These are phyloP conservation scores for Ageneiosus marmoratus DNA, from an alignment of 2,113 vertebrate species.

Conservation along the genomic window DNA sequence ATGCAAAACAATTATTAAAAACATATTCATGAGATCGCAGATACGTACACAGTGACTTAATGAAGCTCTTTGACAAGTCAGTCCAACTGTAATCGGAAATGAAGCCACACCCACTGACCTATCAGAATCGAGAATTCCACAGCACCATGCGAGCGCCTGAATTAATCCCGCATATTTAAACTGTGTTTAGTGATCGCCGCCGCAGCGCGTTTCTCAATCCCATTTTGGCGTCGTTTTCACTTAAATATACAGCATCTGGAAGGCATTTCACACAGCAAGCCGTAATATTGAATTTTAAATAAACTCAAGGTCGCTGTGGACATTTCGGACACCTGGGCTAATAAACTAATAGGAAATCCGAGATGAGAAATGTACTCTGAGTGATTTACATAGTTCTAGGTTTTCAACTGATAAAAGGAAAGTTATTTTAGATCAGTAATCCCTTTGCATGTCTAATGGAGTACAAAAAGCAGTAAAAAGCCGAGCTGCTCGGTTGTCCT, in stretches of 20 bases:
- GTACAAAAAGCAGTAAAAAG: background rate
- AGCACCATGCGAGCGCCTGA: background rate
- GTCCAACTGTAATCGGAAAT: background rate
- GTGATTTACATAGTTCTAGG: background rate
- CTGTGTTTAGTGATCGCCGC: background rate
- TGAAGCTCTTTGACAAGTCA: too few species aligned
- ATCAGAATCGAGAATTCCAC: background rate
- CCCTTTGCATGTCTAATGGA: background rate
- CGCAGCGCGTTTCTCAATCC: background rate
- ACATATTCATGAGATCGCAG: too few species aligned
- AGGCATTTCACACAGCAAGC: too few species aligned
- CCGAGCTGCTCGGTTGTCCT: background rate
- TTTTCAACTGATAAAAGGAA: background rate
- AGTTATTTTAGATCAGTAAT: background rate
- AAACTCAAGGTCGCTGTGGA: background rate
- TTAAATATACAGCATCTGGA: too few species aligned
- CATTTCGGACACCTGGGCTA: too few species aligned
- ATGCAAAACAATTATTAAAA: too few species aligned
- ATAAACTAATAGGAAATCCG: background rate
- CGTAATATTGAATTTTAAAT: background rate
- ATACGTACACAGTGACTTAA: too few species aligned
- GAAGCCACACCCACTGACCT: too few species aligned
- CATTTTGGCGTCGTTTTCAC: too few species aligned
- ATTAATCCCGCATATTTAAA: background rate
- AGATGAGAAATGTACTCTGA: background rate